Base-by-base conservation (phyloP, 2,113 vertebrate species). In the Piprites chloris region DNA sequence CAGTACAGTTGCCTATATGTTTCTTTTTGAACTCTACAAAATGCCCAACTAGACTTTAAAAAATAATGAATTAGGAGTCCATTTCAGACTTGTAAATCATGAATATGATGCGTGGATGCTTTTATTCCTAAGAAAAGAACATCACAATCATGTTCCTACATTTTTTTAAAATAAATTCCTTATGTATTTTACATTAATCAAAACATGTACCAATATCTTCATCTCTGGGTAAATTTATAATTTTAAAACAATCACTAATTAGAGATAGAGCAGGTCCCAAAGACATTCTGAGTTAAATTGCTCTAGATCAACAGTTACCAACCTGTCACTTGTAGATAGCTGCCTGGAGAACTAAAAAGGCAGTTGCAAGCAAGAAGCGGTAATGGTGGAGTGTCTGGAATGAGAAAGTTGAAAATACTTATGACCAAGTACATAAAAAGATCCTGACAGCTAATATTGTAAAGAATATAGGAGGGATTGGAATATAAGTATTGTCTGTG, bases 391-490 rank as follows among this genome's bases (percentile, higher is more conserved):
- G 46, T 74, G 12, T 50, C 14, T 55, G 12, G 12, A 8, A 49
- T 41, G 42, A 71, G 22, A 42, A 81, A 92, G 12, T 11, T 56
- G 33, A 82, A 92, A 87, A 71, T 42, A n/a, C 1, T 55, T 8
- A 26, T 69, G 8, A 41, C 6, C 66, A 80, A 59, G 22, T 41
- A 21, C 2, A 5, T 71, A 77, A 84, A 58, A 16, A 53, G 10
- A 81, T 2, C 3, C 22, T n/a, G 8, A 61, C 15, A 80, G 4
- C 2, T 56, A 44, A 2, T 41, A 20, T 32, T 75, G 46, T 65
- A 79, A 72, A 65, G 3, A 5, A 33, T 28, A 73, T 15, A 56
- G 2, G 6, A 2, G 11, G 2, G 4, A 4, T 2, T 39, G 7
- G 4, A 66, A 27, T 41, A 47, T 33, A 5, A 49, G 1, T 24